These are phyloP conservation scores for Nycticorax nycticorax DNA, from an alignment of 2,113 vertebrate species.

Conservation along the genomic window DNA sequence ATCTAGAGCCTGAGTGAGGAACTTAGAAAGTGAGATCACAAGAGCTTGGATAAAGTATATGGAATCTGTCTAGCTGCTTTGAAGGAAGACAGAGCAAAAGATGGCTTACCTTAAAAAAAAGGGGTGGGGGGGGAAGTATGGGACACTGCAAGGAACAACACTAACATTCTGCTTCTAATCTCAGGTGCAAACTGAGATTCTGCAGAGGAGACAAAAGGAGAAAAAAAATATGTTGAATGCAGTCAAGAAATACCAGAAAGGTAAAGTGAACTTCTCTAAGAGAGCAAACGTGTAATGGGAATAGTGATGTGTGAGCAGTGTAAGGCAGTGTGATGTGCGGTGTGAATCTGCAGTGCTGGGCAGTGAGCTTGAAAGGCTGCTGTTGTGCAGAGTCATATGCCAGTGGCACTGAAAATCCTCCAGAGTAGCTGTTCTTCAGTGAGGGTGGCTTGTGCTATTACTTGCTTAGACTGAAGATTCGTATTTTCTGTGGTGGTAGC, in stretches of 20 bases:
- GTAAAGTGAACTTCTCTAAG: conserved; percentile 56
- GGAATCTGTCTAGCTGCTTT: neutral
- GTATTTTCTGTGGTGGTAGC: neutral
- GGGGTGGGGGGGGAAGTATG: neutral
- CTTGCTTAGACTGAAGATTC: neutral
- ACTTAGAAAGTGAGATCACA: neutral
- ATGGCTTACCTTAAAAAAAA: neutral
- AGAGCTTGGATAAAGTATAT: neutral
- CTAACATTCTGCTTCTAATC: conserved; percentile 17
- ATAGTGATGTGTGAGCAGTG: neutral
- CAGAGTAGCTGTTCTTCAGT: neutral
- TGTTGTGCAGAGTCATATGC: neutral
- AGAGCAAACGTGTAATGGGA: neutral
- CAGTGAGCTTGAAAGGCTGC: neutral
- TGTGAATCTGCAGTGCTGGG: neutral
- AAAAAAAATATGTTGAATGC: conserved; percentile 92
- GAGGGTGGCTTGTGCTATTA: neutral
- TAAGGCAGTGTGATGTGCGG: neutral
- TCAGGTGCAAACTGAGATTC: conserved; percentile 92
- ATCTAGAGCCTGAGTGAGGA: neutral
- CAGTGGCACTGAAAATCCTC: neutral
- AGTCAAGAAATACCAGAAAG: conserved; percentile 98
- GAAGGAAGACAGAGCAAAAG: neutral
- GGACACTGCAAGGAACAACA: neutral
- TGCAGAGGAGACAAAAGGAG: conserved; percentile 94